Evolutionary conservation across 1,140 invertebrate genomes (phyloP).

Genomic region (Pseudomyrmex flavicornis): DNA sequence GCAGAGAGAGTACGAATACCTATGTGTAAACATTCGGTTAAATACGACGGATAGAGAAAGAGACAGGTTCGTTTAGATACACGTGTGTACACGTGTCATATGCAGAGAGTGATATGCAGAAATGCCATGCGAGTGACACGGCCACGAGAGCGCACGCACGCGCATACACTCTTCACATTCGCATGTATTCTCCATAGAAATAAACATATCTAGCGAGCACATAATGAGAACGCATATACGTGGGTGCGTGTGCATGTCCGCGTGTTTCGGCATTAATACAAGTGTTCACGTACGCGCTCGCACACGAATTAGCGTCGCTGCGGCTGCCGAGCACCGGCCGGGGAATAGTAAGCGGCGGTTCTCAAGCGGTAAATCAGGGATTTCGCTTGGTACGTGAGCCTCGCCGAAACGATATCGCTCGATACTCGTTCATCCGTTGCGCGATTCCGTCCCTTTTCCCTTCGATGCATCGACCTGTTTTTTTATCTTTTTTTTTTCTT

Average conservation of each 20-base stretch:
- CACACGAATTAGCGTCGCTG: slow-evolving; percentile 31
- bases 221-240: slow-evolving; percentile 8
- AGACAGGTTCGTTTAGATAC: slow-evolving; percentile 41
- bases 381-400: slow-evolving; percentile 66
- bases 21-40: slow-evolving; percentile 65
- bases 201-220: slow-evolving; percentile 15
- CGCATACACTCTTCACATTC: background rate
- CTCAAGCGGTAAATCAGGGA: slow-evolving; percentile 71
- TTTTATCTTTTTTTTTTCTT: too few relatives aligned
- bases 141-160: background rate
- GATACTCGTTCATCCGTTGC: slow-evolving; percentile 52
- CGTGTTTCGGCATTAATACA: slow-evolving; percentile 57
- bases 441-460: background rate
- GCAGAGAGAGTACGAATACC: slow-evolving; percentile 29
- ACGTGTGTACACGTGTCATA: slow-evolving; percentile 24
- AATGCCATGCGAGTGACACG: slow-evolving; percentile 25
- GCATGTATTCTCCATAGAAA: background rate
- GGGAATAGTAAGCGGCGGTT: slow-evolving; percentile 65
- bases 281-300: background rate
- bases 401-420: slow-evolving; percentile 63
- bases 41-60: slow-evolving; percentile 57
- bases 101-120: slow-evolving; percentile 31
- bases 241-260: background rate
- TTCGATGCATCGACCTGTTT: slow-evolving; percentile 17
- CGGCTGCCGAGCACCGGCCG: slow-evolving; percentile 36